phyloP scores from a whole-genome alignment of 1,140 invertebrate genomes.

The Hyles vespertilio region DNA sequence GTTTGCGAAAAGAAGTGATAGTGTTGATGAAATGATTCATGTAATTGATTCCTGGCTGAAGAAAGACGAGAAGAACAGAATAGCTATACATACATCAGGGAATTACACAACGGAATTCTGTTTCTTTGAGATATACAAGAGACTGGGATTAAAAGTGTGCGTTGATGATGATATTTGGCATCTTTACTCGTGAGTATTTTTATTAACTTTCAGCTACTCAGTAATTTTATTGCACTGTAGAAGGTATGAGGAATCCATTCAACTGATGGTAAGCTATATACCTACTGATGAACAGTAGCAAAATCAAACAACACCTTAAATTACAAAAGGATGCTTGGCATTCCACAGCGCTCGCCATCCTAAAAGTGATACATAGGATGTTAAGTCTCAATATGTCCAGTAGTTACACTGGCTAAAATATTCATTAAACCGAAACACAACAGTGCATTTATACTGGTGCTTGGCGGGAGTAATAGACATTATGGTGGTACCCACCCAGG shows the following conservation, averaged over 20 bases:
- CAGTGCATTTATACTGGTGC: too few relatives aligned
- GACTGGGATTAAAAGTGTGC: conserved; percentile 75
- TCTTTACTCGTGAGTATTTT: conserved; percentile 46
- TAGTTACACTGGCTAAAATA: too few relatives aligned
- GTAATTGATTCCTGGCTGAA: conserved; percentile 77
- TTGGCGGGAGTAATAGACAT: too few relatives aligned
- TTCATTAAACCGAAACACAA: too few relatives aligned
- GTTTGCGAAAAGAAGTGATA: conserved; percentile 79
- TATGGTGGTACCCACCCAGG: too few relatives aligned
- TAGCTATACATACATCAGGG: conserved; percentile 75
- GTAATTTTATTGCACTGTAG: not conserved
- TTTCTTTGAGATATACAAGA: conserved; percentile 75
- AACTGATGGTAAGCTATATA: not conserved
- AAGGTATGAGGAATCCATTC: not conserved
- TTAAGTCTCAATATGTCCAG: too few relatives aligned
- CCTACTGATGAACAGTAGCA: not conserved
- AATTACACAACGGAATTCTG: conserved; percentile 79
- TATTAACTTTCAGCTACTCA: conserved; percentile 1
- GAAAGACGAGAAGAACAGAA: conserved; percentile 56
- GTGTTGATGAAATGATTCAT: conserved; percentile 67
- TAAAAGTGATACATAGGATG: too few relatives aligned
- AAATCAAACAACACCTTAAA: too few relatives aligned
- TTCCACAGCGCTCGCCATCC: too few relatives aligned
- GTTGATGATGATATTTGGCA: conserved; percentile 53
- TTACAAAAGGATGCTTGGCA: too few relatives aligned